Evolutionary conservation across 2,888 invertebrate genomes (phyloP).

Genomic region (Parthenolecanium corni): DNA sequence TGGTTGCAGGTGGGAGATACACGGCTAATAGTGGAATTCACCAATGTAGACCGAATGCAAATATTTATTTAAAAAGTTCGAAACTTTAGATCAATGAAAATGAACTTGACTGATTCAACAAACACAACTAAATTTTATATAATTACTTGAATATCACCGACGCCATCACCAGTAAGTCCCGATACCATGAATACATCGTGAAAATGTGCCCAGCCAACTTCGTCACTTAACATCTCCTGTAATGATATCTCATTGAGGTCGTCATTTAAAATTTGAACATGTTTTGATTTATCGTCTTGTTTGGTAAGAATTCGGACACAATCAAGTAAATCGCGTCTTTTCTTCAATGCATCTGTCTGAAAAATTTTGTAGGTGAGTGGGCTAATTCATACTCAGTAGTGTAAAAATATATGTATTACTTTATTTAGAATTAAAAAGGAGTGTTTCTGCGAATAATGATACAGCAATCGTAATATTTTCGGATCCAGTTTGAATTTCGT

Average conservation of each 20-base stretch:
- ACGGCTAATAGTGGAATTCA: too few relatives aligned
- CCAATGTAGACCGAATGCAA: too few relatives aligned
- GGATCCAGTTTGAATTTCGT: slow-evolving; percentile 55
- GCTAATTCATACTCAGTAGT: background rate
- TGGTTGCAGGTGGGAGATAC: too few relatives aligned
- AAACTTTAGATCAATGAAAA: too few relatives aligned
- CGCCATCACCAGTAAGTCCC: slow-evolving; percentile 60
- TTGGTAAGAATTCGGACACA: slow-evolving; percentile 54
- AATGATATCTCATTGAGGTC: slow-evolving; percentile 30
- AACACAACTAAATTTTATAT: background rate
- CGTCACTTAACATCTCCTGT: slow-evolving; percentile 32
- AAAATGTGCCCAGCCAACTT: slow-evolving; percentile 61
- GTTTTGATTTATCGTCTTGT: background rate
- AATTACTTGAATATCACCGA: slow-evolving; percentile 55
- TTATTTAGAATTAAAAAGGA: slow-evolving; percentile 79
- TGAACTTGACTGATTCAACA: too few relatives aligned
- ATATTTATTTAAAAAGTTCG: too few relatives aligned
- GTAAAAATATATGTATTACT: slow-evolving; percentile 41
- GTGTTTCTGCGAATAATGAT: slow-evolving; percentile 45
- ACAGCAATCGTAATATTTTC: slow-evolving; percentile 57
- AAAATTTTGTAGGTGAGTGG: slow-evolving; percentile 1
- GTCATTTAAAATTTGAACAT: slow-evolving; percentile 34
- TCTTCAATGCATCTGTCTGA: slow-evolving; percentile 59
- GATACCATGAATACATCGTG: slow-evolving; percentile 85
- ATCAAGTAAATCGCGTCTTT: slow-evolving; percentile 60